A percentile compares a stretch with the other conserved stretches of the same genome.
phyloP scores from a whole-genome alignment of 64 coral and sea anemone species.

The Porites lutea region DNA sequence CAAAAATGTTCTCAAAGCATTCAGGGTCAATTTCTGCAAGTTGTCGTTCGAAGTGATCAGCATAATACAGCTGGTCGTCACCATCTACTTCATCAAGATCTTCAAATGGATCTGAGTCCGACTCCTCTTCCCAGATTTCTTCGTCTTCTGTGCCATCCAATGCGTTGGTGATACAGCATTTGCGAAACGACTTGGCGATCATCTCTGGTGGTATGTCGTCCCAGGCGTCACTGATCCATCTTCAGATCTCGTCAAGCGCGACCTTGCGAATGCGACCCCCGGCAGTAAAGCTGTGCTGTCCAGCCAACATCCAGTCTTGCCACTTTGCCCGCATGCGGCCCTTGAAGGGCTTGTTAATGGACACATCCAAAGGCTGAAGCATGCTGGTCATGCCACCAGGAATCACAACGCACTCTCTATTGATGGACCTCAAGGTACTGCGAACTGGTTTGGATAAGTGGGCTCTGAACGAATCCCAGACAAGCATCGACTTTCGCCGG shows the following conservation, averaged over 20 bases:
- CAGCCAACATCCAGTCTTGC: no score
- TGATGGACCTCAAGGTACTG: conserved; percentile 22
- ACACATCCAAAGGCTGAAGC: no score
- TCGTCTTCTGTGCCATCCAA: no score
- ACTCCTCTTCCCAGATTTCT: background rate
- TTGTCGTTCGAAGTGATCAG: background rate
- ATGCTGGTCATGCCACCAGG: conserved; percentile 11
- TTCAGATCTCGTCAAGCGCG: no score
- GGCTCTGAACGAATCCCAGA: conserved; percentile 49
- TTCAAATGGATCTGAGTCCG: background rate
- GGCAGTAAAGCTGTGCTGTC: no score
- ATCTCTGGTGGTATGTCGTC: no score
- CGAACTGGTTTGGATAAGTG: conserved; percentile 44
- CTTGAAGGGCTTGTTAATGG: no score
- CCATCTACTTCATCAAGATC: background rate
- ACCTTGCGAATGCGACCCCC: no score
- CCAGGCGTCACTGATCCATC: no score
- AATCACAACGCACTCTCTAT: conserved; percentile 24
- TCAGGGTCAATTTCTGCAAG: background rate
- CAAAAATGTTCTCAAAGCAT: conserved; percentile 4
- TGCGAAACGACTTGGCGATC: no score
- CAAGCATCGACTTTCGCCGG: conserved; percentile 29
- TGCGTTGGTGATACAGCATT: no score
- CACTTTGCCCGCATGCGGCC: no score
- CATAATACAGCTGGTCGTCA: background rate